Conservation (phyloP, 1,140 invertebrate genomes). For the Trichomalopsis sarcophagae region DNA sequence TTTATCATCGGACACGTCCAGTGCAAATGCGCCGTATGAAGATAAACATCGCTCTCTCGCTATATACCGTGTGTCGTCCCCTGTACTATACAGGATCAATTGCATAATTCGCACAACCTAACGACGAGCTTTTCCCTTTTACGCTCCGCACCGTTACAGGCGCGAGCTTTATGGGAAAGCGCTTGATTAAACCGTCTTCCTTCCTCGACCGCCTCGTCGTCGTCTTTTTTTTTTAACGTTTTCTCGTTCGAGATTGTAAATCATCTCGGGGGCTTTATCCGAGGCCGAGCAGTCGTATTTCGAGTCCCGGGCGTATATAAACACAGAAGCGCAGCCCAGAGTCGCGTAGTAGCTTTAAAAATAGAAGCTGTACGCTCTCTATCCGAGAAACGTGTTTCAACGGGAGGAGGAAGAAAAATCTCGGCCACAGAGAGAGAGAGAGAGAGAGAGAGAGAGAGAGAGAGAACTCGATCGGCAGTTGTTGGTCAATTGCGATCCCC, state of each 20-base stretch:
- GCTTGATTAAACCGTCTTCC: not conserved
- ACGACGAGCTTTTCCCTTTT: not conserved
- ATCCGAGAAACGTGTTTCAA: not conserved
- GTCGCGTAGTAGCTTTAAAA: not conserved
- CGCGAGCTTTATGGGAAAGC: not conserved
- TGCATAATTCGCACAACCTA: not conserved
- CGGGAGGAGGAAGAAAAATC: not conserved
- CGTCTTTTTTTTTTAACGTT: not conserved
- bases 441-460: too few species aligned
- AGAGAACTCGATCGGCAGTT: not conserved
- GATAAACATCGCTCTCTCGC: not conserved
- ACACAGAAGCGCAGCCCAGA: not conserved
- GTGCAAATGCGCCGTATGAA: not conserved
- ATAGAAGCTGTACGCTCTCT: not conserved
- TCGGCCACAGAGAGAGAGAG: too few species aligned
- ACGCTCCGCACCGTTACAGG: too few species aligned
- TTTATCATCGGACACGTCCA: constrained; percentile 11
- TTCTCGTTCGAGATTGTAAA: not conserved
- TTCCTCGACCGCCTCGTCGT: not conserved
- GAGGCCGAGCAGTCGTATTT: not conserved
- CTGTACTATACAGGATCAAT: not conserved
- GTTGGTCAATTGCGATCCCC: not conserved
- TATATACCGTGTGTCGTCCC: not conserved
- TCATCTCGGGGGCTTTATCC: not conserved
- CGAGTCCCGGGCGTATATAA: not conserved